Evolutionary conservation across 2,888 invertebrate species (phyloP).

Genomic region (Standfussiana lucernea): DNA sequence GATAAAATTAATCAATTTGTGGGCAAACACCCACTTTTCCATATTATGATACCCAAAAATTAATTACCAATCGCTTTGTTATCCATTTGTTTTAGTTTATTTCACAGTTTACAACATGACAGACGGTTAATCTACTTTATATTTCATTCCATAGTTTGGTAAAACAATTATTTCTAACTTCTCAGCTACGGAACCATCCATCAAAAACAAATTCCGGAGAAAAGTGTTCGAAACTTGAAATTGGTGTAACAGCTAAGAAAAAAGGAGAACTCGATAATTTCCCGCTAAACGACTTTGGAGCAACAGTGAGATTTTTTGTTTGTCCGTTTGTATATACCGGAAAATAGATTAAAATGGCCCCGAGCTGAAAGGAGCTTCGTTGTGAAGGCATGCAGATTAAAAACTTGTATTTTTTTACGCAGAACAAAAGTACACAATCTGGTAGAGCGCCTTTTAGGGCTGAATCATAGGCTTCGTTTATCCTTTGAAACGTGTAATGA

Average conservation of each 20-base stretch:
- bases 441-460: constrained; percentile 63
- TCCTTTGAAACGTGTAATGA: constrained; percentile 62
- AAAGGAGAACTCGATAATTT: constrained; percentile 71
- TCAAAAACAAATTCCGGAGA: constrained; percentile 43
- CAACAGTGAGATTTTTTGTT: constrained; percentile 73
- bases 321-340: constrained; percentile 78
- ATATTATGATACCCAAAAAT: not conserved
- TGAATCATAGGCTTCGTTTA: constrained; percentile 58
- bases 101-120: constrained; percentile 8
- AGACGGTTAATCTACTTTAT: constrained; percentile 36
- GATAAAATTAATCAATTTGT: not conserved
- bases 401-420: constrained; percentile 73
- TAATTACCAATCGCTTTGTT: not conserved
- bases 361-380: constrained; percentile 80
- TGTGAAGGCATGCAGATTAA: constrained; percentile 88
- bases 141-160: constrained; percentile 32
- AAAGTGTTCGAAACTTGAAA: constrained; percentile 51
- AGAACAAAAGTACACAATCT: constrained; percentile 79
- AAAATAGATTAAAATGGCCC: constrained; percentile 88
- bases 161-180: constrained; percentile 51
- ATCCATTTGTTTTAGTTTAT: constrained; percentile 13
- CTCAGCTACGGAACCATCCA: constrained; percentile 33
- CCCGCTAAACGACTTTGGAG: constrained; percentile 77
- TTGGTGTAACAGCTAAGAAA: constrained; percentile 42
- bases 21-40: not conserved